Percentiles rank a stretch among this genome's conserved stretches.
phyloP scores from a whole-genome alignment of 2,888 invertebrate genomes.

The Eulithis prunata region DNA sequence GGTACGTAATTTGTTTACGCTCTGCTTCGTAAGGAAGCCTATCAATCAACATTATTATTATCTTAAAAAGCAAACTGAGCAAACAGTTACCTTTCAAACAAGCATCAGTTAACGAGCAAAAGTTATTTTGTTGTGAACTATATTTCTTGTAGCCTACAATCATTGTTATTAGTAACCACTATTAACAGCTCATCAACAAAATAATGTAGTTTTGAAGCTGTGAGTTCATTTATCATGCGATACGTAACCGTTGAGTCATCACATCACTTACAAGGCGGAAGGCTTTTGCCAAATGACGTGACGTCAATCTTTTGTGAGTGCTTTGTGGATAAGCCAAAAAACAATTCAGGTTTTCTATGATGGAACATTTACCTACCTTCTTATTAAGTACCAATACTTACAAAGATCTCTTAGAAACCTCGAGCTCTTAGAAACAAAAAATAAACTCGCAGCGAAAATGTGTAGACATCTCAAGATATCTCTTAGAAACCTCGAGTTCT shows the following conservation, averaged over 20 bases:
- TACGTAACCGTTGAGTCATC: slow-evolving; percentile 29
- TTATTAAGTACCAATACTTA: no score
- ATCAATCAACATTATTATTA: neutral
- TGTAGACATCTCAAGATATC: no score
- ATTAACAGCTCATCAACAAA: no score
- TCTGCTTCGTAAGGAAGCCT: neutral
- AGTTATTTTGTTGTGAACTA: neutral
- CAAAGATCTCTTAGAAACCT: no score
- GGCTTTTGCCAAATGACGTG: slow-evolving; percentile 27
- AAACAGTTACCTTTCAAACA: neutral
- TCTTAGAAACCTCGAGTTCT: no score
- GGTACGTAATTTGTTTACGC: no score
- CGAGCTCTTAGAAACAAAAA: no score
- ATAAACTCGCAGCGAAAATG: no score
- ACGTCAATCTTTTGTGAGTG: slow-evolving; percentile 20
- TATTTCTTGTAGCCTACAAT: neutral
- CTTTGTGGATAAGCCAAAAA: slow-evolving; percentile 1
- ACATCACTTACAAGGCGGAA: slow-evolving; percentile 20
- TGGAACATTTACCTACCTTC: no score
- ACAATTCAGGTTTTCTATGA: no score
- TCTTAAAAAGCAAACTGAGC: neutral
- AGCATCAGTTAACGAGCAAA: neutral
- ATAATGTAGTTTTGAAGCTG: slow-evolving; percentile 7
- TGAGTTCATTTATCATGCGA: slow-evolving; percentile 17
- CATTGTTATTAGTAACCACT: no score